Conservation (phyloP, 23 tunicate species). For the Ciona savignyi region DNA sequence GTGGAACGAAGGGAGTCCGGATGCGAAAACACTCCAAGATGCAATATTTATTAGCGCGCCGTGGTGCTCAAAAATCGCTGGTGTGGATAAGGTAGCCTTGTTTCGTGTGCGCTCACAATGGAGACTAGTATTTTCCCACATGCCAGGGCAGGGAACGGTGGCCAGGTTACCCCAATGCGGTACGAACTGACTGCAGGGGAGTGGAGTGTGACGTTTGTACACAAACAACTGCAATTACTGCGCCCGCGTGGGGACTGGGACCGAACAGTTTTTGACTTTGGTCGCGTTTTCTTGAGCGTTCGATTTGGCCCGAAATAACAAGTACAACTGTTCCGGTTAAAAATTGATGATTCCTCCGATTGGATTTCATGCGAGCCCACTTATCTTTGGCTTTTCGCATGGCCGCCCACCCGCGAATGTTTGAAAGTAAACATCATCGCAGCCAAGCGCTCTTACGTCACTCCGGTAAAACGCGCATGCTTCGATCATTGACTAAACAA, state of each 20-base stretch:
- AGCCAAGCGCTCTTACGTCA: conserved; percentile 6
- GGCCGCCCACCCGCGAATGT: conserved; percentile 15
- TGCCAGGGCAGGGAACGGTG: not conserved
- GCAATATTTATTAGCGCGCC: conserved; percentile 7
- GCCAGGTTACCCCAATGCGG: not conserved
- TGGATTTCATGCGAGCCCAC: not conserved
- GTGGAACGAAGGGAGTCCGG: conserved; percentile 8
- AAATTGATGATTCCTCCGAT: not conserved
- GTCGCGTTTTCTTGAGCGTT: not conserved
- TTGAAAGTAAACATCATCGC: conserved; percentile 13
- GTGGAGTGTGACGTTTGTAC: not conserved
- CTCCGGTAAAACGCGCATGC: not conserved
- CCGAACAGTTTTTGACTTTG: not conserved
- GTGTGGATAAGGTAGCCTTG: not conserved
- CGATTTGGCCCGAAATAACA: not conserved
- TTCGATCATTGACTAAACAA: not conserved
- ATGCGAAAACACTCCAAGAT: conserved; percentile 10
- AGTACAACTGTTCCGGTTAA: not conserved
- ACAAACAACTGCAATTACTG: not conserved
- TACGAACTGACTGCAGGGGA: not conserved
- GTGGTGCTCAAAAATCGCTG: not conserved
- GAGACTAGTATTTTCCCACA: not conserved
- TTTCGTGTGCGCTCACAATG: not conserved
- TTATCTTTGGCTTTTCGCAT: conserved; percentile 2
- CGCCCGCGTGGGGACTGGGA: not conserved